A percentile compares a stretch with the other conserved stretches of the same genome.
phyloP scores from a whole-genome alignment of 2,888 invertebrate species.

The Acronicta aceris region DNA sequence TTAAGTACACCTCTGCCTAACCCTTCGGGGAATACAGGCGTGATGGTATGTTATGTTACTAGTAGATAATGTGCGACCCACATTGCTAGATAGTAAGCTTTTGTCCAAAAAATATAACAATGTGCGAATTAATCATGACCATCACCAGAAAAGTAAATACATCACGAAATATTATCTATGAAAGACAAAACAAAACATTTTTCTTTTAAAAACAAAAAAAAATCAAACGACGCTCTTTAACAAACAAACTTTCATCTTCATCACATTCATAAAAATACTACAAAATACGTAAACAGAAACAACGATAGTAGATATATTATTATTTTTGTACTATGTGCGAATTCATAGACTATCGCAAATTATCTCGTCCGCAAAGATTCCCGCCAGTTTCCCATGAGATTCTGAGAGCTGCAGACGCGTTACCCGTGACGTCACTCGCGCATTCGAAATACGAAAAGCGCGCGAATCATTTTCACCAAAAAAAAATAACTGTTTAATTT shows the following conservation, averaged over 20 bases:
- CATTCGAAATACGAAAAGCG: constrained; percentile 44
- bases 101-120: too few species aligned
- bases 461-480: constrained; percentile 43
- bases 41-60: too few species aligned
- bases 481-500: constrained; percentile 29
- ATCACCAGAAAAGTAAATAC: too few species aligned
- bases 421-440: constrained; percentile 55
- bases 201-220: background rate
- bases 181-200: background rate
- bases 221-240: background rate
- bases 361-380: constrained; percentile 56
- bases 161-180: too few species aligned
- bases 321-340: background rate
- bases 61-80: too few species aligned
- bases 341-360: constrained; percentile 17
- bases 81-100: too few species aligned
- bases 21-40: too few species aligned
- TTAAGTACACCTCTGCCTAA: too few species aligned
- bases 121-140: too few species aligned
- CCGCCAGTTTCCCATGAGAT: constrained; percentile 70
- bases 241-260: background rate
- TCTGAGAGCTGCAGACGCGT: constrained; percentile 62
- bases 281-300: background rate
- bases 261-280: background rate
- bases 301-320: background rate